These are phyloP conservation scores for Tragopan temminckii DNA, from an alignment of 2,797 vertebrate genomes.

Conservation along the genomic window DNA sequence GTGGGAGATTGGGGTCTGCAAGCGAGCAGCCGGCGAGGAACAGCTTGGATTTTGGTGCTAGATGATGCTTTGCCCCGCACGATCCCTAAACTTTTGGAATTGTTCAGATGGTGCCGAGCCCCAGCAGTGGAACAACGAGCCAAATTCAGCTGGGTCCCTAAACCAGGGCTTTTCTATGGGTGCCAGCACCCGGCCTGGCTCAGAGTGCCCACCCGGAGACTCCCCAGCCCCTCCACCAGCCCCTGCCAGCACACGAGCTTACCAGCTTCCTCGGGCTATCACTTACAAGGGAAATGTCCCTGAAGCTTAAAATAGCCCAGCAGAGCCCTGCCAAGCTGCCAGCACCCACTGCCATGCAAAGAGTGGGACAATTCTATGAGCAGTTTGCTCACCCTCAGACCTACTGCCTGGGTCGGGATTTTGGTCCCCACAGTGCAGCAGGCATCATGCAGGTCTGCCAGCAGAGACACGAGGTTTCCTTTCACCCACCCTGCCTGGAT, in stretches of 20 bases:
- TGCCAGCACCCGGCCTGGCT: not conserved
- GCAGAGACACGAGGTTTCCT: fast-evolving
- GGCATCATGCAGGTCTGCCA: fast-evolving
- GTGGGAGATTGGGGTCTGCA: fast-evolving
- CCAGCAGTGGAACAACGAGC: not conserved
- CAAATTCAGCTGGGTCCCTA: not conserved
- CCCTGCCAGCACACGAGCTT: not conserved
- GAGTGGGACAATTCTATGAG: not conserved
- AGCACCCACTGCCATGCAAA: not conserved
- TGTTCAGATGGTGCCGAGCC: too few species aligned
- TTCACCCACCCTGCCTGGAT: fast-evolving
- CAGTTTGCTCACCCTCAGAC: not conserved
- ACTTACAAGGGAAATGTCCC: slow-evolving; percentile 45
- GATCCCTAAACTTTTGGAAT: not conserved
- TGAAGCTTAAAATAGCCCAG: not conserved
- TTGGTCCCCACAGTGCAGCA: fast-evolving
- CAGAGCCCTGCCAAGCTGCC: not conserved
- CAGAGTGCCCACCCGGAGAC: fast-evolving
- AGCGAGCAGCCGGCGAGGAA: not conserved
- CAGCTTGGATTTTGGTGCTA: not conserved
- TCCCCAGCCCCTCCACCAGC: not conserved
- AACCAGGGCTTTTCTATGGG: fast-evolving
- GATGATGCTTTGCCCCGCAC: not conserved
- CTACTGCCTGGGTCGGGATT: fast-evolving
- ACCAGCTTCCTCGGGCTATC: not conserved